These are phyloP conservation scores for Prunella strophiata DNA, from an alignment of 2,797 vertebrate species.

Conservation along the genomic window DNA sequence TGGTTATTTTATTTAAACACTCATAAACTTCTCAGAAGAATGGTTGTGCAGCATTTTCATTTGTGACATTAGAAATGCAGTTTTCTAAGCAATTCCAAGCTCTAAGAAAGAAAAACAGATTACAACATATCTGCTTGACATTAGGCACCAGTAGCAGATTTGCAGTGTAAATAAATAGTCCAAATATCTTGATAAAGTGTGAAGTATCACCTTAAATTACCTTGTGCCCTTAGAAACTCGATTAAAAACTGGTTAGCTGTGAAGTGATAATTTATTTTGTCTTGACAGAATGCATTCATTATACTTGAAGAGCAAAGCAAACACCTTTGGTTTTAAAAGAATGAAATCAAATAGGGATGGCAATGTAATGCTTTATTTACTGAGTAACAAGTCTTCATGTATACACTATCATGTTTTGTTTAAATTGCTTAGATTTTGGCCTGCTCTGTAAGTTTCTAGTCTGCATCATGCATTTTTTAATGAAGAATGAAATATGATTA, in stretches of 20 bases:
- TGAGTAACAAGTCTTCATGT: slow-evolving; percentile 11
- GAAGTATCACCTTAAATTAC: slow-evolving; percentile 31
- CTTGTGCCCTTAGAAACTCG: slow-evolving; percentile 12
- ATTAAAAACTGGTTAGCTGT: slow-evolving; percentile 55
- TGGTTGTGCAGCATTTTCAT: background rate
- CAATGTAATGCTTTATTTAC: slow-evolving; percentile 9
- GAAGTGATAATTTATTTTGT: slow-evolving; percentile 51
- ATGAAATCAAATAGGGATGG: background rate
- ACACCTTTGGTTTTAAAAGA: slow-evolving; percentile 24
- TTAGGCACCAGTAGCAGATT: background rate
- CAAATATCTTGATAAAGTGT: slow-evolving; percentile 26
- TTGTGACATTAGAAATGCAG: background rate
- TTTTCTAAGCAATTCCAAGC: background rate
- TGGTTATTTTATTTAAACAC: background rate
- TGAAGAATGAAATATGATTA: slow-evolving; percentile 78
- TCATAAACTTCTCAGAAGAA: background rate
- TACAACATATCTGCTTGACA: background rate
- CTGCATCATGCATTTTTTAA: slow-evolving; percentile 64
- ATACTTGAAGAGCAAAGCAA: slow-evolving; percentile 12
- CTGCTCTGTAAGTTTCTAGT: slow-evolving; percentile 65
- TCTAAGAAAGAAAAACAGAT: background rate
- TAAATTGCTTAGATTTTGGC: slow-evolving; percentile 55
- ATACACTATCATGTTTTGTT: slow-evolving; percentile 32
- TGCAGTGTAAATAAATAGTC: slow-evolving; percentile 31
- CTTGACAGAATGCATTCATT: slow-evolving; percentile 31